Percentiles rank a stretch among this genome's conserved stretches.
Evolutionary conservation across 2,797 vertebrate genomes (phyloP).

Genomic region (Agapornis canus): DNA sequence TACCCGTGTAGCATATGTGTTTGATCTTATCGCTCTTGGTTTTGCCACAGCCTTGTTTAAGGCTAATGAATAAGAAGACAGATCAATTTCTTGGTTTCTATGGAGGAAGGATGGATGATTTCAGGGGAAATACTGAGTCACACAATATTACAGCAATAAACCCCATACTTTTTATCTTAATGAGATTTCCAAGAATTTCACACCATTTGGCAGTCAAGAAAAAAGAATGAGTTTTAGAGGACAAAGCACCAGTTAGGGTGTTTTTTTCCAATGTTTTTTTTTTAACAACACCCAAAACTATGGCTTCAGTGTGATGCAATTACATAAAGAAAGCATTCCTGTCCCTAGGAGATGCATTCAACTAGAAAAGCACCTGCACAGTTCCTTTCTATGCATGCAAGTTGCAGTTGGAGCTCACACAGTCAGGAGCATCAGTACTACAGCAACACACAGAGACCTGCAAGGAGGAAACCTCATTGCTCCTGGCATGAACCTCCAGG

Average conservation of each 20-base stretch:
- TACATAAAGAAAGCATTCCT: not conserved
- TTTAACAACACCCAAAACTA: not conserved
- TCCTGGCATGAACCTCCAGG: not conserved
- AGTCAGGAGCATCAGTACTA: not conserved
- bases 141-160: not conserved
- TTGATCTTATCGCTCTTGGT: conserved; percentile 4
- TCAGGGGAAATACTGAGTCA: conserved; percentile 35
- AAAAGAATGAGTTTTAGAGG: not conserved
- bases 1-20: not conserved
- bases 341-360: not conserved
- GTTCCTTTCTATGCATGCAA: not conserved
- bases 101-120: not conserved
- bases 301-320: not conserved
- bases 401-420: fast-evolving
- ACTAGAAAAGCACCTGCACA: not conserved
- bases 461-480: not conserved
- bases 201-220: not conserved
- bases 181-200: conserved; percentile 18
- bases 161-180: not conserved
- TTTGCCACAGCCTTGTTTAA: not conserved
- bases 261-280: not conserved
- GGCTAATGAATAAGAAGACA: not conserved
- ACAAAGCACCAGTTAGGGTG: not conserved
- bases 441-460: not conserved
- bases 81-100: conserved; percentile 11